Base-by-base conservation (phyloP, 2,888 invertebrate genomes). In the Chrysopilus asiliformis region DNA sequence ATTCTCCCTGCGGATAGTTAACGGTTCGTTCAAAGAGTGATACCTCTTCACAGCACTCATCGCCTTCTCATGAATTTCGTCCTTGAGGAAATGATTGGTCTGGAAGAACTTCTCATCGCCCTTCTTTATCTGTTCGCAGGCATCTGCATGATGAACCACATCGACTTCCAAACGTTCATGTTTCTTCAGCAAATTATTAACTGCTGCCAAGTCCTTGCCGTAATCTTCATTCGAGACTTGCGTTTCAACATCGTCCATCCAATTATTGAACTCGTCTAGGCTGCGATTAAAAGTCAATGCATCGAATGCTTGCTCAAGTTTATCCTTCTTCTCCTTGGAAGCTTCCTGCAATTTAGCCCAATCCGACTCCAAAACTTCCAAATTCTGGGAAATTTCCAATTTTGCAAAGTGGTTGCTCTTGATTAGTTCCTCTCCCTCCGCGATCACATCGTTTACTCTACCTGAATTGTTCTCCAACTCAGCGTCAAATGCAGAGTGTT, bases 401-500 rank as follows among this genome's bases (percentile, higher is more conserved):
- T 77, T 72, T 7, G 93, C 91, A 64, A 85, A 95, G 60, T 95
- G 93, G n/a, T 83, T 73, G 8, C 75, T 73, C 38, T 78, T 72
- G 3, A 81, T 78, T 2, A 84, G 67, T 9, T 72, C 69, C 49
- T 80, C 80, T 1, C 87, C 89, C 52, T 84, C 84, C 43, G 71
- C 72, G 14, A 83, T 76, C 1, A 94, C 84, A 25, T 80, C 76
- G 41, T 82, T 81, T 1, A 94, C 79, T 26, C 93, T 71, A 2
- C 80, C 79, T 47, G 87, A 79, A 60, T 93, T 95, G 14, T 93
- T 90, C 7, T 79, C 71, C 18, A 98, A 66, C 60, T 98, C 97
- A 0, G 93, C 85, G 56, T 97, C 94, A 58, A 97, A 97, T 0
- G 93, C 91, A 0, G 82, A 74, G 54, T 98, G 97, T 57, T 91